Evolutionary conservation across 2,113 vertebrate species (phyloP).

Genomic region (Melanerpes aurifrons): DNA sequence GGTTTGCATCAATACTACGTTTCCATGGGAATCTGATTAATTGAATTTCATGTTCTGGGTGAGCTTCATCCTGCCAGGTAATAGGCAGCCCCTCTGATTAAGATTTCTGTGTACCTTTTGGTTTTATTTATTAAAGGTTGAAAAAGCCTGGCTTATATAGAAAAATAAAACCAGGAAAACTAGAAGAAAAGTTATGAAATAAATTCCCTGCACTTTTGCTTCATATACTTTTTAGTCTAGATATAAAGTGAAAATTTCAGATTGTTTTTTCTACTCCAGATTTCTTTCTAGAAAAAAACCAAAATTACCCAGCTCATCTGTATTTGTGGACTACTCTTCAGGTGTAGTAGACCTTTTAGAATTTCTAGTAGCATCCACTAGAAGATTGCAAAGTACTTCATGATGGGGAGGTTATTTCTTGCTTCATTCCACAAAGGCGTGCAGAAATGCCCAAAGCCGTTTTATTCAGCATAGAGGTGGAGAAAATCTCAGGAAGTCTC

Average conservation of each 20-base stretch:
- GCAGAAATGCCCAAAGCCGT: neutral
- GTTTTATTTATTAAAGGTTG: neutral
- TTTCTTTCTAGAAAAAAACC: neutral
- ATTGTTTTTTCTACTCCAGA: neutral
- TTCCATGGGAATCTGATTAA: neutral
- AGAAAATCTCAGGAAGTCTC: neutral
- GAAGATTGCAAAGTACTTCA: neutral
- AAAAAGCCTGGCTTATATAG: neutral
- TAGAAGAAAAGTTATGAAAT: neutral
- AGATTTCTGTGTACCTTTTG: neutral
- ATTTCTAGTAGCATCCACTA: neutral
- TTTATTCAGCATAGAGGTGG: neutral
- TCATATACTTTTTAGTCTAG: neutral
- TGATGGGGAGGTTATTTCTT: neutral
- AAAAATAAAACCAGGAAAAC: neutral
- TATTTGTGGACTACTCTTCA: neutral
- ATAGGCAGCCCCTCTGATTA: neutral
- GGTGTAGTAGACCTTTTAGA: neutral
- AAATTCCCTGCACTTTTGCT: neutral
- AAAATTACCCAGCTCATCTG: neutral
- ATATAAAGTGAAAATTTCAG: neutral
- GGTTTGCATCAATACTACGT: neutral
- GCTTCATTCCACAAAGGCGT: neutral
- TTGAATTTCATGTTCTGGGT: neutral
- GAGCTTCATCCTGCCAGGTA: neutral